Conservation (phyloP, 2,113 vertebrate genomes). For the Thinocorus orbignyianus region DNA sequence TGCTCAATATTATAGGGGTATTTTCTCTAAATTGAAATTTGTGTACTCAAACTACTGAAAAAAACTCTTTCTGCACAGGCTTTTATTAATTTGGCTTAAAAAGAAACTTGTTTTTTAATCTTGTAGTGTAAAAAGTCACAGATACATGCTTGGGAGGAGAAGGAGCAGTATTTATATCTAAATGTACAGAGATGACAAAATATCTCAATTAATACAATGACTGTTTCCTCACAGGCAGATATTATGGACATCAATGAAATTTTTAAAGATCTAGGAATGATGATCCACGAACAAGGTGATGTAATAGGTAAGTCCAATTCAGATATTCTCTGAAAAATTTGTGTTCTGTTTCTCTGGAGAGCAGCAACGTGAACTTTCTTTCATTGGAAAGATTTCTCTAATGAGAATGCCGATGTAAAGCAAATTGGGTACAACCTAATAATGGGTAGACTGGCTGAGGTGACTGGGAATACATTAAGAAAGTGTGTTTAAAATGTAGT, state of each 20-base stretch:
- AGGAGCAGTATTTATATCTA: neutral
- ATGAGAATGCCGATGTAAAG: neutral
- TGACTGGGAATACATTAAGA: neutral
- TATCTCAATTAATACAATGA: neutral
- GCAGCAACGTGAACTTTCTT: neutral
- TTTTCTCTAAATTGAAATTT: neutral
- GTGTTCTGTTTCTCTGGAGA: neutral
- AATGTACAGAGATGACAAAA: neutral
- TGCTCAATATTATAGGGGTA: neutral
- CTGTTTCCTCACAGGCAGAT: conserved; percentile 82
- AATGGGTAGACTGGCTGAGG: neutral
- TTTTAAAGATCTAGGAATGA: conserved; percentile 96
- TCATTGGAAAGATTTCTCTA: neutral
- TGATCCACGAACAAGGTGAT: conserved; percentile 98
- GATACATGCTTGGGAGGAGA: neutral
- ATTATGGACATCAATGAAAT: conserved; percentile 98
- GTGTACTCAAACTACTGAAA: neutral
- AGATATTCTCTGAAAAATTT: neutral
- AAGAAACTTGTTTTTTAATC: neutral
- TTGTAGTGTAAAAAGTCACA: neutral
- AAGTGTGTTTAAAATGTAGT: neutral
- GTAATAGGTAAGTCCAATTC: conserved; percentile 86
- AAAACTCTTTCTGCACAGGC: neutral
- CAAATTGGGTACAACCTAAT: neutral
- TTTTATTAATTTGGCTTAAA: neutral